Base-by-base conservation (phyloP, 2,797 vertebrate species). In the Rhabdophis nuchalis region DNA sequence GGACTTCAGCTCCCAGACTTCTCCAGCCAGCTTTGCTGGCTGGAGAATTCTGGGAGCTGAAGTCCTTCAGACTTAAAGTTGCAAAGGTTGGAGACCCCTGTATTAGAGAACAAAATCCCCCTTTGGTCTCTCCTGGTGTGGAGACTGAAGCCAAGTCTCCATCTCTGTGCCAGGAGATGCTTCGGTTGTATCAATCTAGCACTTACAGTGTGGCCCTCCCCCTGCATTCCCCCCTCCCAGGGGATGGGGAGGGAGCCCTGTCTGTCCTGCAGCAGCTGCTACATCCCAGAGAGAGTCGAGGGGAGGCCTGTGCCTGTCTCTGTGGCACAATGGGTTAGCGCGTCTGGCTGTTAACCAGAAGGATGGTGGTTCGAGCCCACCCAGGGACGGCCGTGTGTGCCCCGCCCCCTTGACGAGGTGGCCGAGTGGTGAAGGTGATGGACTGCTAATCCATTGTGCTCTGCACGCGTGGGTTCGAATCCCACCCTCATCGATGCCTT, bases 311-410 rank as follows among this genome's bases (percentile, higher is more conserved):
- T 25, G 16, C 50, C 50, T 3, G 88, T 89, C 88, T 89, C 88
- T 89, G 61, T 89, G 88, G 88, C 18, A 46, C 89, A 90, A 90
- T 1, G 23, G 68, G 53, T 56, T 25, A 90, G 89, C 23, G 53
- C 32, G 1, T 46, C 53, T 82, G 32, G 23, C 82, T 85, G 82
- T 85, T 85, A 85, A 50, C 10, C 82, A 85, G 68, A 18, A 77
- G 32, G 68, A 4, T 77, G 68, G 68, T 77, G 68, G 68, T 77
- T 77, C 18, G 68, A 86, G 50, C 85, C 50, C 85, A 53, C 50
- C 82, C 85, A 53, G 85, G 50, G 50, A 86, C 1, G 25, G 50
- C 27, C 0, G 13, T 7, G 46, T 25, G 46, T 29, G 82, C 46
- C 50, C 25, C 5, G 0, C 29, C 11, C 82, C 82, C 12, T 85